Evolutionary conservation across 2,888 invertebrate genomes (phyloP).

Genomic region (Girardia tigrina): DNA sequence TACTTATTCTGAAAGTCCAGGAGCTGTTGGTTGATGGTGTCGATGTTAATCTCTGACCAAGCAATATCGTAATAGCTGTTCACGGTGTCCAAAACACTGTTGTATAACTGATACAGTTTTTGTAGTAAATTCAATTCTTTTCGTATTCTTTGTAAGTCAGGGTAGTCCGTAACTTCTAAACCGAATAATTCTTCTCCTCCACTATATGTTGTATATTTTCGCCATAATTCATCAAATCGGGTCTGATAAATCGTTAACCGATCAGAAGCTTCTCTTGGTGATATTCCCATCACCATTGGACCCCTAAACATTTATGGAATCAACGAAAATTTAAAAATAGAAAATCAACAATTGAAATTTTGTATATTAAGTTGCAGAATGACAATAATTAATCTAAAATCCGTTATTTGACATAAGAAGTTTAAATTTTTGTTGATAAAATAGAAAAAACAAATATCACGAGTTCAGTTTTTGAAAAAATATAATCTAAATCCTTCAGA

Average conservation of each 20-base stretch:
- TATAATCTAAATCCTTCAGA: no score
- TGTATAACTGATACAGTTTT: constrained; percentile 83
- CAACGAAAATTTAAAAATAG: neutral
- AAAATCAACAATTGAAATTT: neutral
- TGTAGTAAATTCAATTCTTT: constrained; percentile 87
- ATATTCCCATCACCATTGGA: constrained; percentile 79
- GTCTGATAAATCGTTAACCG: constrained; percentile 63
- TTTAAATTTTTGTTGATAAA: neutral
- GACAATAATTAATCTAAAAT: neutral
- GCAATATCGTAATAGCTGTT: constrained; percentile 91
- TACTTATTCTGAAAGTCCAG: constrained; percentile 88
- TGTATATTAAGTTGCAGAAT: neutral
- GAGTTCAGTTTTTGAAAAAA: neutral
- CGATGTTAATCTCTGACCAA: constrained; percentile 87
- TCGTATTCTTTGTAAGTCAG: constrained; percentile 73
- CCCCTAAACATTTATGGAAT: constrained; percentile 54
- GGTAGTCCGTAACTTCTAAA: constrained; percentile 76
- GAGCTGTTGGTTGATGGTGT: constrained; percentile 85
- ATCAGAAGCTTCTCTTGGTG: constrained; percentile 82
- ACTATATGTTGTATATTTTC: constrained; percentile 77
- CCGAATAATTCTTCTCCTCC: constrained; percentile 89
- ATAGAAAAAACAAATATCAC: neutral
- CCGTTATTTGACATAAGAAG: neutral
- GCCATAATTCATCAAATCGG: constrained; percentile 87
- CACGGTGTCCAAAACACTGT: constrained; percentile 84